Evolutionary conservation across 1,140 invertebrate species (phyloP).

Genomic region (Lucilia sericata): DNA sequence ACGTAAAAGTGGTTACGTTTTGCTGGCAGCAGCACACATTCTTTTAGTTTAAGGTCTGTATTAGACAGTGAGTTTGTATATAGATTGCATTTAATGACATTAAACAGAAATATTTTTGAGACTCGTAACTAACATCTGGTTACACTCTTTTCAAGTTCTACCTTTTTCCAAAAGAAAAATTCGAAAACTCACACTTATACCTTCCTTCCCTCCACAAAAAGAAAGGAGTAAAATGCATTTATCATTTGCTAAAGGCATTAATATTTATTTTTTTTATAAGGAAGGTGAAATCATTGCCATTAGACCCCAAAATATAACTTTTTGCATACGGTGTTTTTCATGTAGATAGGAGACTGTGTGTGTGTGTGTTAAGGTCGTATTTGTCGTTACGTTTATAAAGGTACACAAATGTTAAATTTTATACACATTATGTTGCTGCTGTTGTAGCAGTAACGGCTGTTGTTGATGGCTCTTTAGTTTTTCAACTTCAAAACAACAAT

Average conservation of each 20-base stretch:
- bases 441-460: conserved; percentile 26
- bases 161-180: no score
- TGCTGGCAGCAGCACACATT: no score
- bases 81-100: no score
- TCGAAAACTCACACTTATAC: no score
- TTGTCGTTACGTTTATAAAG: background rate
- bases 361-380: background rate
- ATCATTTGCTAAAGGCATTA: conserved; percentile 5
- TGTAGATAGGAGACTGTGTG: background rate
- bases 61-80: no score
- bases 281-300: no score
- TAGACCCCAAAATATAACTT: no score
- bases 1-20: no score
- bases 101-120: background rate
- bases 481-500: background rate
- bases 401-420: conserved; percentile 17
- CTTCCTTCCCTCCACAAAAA: background rate
- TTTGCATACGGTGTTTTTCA: no score
- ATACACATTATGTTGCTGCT: conserved; percentile 7
- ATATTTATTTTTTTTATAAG: background rate
- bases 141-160: background rate
- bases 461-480: conserved; percentile 36
- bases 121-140: conserved; percentile 4
- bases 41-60: no score
- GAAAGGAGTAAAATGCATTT: conserved; percentile 8